A percentile compares a stretch with the other conserved stretches of the same genome.
These are phyloP conservation scores for Tragulus kanchil DNA, from an alignment of 2,113 vertebrate species.

Conservation along the genomic window DNA sequence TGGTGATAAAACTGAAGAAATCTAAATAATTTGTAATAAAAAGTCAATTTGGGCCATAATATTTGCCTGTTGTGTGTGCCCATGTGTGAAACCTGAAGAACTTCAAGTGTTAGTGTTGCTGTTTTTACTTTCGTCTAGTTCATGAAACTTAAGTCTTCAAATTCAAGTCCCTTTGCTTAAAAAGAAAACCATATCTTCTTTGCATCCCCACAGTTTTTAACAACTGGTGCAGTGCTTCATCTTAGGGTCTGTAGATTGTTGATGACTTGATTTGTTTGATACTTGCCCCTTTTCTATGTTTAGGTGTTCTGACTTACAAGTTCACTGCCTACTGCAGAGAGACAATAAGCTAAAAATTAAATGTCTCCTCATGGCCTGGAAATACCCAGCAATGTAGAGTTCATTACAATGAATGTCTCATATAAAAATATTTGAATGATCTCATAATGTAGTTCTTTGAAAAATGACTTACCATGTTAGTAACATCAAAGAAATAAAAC, in stretches of 20 bases:
- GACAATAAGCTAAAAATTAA: background rate
- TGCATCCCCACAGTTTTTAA: background rate
- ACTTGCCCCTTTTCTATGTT: slow-evolving; percentile 17
- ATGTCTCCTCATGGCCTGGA: background rate
- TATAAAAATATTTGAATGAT: slow-evolving; percentile 12
- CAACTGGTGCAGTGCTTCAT: background rate
- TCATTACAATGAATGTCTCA: background rate
- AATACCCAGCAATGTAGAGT: slow-evolving; percentile 18
- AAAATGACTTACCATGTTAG: slow-evolving; percentile 3
- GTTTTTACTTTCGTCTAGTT: background rate
- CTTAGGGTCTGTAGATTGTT: background rate
- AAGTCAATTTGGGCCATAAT: background rate
- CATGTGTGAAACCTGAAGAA: background rate
- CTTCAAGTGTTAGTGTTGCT: background rate
- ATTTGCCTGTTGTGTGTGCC: background rate
- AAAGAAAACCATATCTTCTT: background rate
- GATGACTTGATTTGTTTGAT: slow-evolving; percentile 20
- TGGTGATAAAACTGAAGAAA: background rate
- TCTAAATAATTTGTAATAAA: background rate
- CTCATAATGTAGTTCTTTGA: background rate
- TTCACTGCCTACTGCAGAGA: slow-evolving; percentile 16
- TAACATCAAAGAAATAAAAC: slow-evolving; percentile 33
- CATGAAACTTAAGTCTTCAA: slow-evolving; percentile 5
- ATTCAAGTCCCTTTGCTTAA: slow-evolving; percentile 1
- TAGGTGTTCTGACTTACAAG: background rate